Conservation (phyloP, 1,140 invertebrate genomes). For the Pseudomyrmex flavicornis region DNA sequence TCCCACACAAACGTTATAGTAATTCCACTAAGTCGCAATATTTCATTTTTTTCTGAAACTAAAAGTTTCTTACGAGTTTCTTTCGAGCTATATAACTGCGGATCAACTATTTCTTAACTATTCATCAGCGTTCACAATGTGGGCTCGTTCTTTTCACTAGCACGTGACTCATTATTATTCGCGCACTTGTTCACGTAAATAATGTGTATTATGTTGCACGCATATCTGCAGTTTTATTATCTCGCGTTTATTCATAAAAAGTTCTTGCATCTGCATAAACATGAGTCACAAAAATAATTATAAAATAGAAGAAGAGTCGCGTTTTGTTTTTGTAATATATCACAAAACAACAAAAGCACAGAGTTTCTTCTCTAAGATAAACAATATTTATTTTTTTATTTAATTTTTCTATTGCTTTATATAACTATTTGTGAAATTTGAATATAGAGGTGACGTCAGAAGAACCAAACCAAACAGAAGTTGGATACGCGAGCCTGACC, state of each 20-base stretch:
- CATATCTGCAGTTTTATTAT: neutral
- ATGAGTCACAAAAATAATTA: neutral
- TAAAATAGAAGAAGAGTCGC: neutral
- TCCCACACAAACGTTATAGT: neutral
- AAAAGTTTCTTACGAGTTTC: neutral
- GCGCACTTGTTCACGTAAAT: neutral
- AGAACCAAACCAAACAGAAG: neutral
- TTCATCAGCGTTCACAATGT: conserved; percentile 19
- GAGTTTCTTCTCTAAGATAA: neutral
- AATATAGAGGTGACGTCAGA: neutral
- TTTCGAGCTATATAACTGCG: neutral
- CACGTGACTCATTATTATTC: conserved; percentile 38
- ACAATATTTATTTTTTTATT: too few relatives aligned
- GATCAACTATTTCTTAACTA: conserved; percentile 17
- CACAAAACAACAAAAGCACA: neutral
- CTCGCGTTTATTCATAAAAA: neutral
- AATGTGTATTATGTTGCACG: neutral
- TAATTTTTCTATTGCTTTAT: too few relatives aligned
- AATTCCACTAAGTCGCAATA: neutral
- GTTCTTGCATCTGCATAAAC: neutral
- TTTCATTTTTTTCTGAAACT: neutral
- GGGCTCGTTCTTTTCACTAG: neutral
- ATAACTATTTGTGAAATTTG: neutral
- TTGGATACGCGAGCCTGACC: neutral
- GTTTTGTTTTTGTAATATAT: neutral